These are phyloP conservation scores for Zosterops japonicus DNA, from an alignment of 2,113 vertebrate genomes.

Conservation along the genomic window DNA sequence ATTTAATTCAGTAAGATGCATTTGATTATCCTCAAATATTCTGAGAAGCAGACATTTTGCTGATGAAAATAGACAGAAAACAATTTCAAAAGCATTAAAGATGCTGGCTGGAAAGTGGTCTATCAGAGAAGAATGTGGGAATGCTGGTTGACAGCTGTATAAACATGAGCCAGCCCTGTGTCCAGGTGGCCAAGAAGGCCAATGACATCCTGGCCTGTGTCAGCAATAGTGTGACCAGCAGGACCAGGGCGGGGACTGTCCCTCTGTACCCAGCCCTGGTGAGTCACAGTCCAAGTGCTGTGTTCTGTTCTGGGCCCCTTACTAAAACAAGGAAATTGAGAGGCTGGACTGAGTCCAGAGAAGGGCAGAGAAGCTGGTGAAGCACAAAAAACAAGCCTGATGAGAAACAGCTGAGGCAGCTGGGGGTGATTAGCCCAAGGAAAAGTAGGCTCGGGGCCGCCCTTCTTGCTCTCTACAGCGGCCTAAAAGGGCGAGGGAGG, in stretches of 20 bases:
- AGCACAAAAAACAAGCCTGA: background rate
- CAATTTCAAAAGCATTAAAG: background rate
- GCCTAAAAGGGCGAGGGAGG: background rate
- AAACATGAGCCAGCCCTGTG: background rate
- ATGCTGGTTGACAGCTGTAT: background rate
- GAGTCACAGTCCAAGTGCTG: rapidly evolving
- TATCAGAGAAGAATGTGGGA: background rate
- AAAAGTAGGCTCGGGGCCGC: background rate
- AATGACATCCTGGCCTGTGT: rapidly evolving
- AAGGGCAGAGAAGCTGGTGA: background rate
- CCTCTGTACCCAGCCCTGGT: rapidly evolving
- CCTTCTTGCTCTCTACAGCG: background rate
- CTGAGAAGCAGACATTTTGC: background rate
- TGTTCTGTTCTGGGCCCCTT: background rate
- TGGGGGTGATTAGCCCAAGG: background rate
- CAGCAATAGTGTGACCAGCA: background rate
- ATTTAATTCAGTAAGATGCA: background rate
- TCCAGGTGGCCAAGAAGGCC: background rate
- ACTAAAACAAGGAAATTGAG: background rate
- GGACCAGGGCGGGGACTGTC: background rate
- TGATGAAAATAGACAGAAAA: background rate
- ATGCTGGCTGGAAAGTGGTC: background rate
- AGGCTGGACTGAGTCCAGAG: background rate
- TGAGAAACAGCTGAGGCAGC: background rate
- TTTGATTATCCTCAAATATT: background rate